These are phyloP conservation scores for Zosterops hypoxanthus DNA, from an alignment of 2,113 vertebrate species.

Conservation along the genomic window DNA sequence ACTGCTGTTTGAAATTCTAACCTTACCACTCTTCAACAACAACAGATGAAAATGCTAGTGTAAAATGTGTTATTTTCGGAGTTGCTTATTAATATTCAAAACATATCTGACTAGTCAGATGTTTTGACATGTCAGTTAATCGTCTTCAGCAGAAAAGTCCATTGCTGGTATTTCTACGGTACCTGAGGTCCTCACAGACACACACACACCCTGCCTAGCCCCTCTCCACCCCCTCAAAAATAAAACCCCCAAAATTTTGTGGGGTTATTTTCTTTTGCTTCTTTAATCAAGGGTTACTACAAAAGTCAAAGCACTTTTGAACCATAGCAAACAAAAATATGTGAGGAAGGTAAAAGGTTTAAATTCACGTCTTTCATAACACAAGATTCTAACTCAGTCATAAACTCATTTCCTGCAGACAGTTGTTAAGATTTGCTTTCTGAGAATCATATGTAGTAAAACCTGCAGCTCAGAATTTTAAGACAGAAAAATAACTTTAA, in stretches of 20 bases:
- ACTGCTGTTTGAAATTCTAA: neutral
- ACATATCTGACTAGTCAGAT: neutral
- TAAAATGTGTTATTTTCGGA: neutral
- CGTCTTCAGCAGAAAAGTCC: neutral
- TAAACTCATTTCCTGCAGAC: neutral
- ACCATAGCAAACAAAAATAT: neutral
- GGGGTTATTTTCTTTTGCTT: neutral
- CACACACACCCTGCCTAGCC: neutral
- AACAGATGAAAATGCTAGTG: neutral
- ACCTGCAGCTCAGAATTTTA: neutral
- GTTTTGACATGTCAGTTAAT: neutral
- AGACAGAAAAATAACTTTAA: neutral
- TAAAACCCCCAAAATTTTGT: neutral
- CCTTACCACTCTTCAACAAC: neutral
- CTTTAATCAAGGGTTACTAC: neutral
- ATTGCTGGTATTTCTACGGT: neutral
- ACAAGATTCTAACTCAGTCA: neutral
- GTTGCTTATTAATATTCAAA: neutral
- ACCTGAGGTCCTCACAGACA: neutral
- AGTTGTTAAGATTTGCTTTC: neutral
- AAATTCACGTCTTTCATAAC: neutral
- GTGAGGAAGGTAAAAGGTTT: neutral
- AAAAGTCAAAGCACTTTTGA: neutral
- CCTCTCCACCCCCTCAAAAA: neutral
- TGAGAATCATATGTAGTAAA: neutral